Conservation (phyloP, 2,113 vertebrate genomes). For the Corydoras sp. region DNA sequence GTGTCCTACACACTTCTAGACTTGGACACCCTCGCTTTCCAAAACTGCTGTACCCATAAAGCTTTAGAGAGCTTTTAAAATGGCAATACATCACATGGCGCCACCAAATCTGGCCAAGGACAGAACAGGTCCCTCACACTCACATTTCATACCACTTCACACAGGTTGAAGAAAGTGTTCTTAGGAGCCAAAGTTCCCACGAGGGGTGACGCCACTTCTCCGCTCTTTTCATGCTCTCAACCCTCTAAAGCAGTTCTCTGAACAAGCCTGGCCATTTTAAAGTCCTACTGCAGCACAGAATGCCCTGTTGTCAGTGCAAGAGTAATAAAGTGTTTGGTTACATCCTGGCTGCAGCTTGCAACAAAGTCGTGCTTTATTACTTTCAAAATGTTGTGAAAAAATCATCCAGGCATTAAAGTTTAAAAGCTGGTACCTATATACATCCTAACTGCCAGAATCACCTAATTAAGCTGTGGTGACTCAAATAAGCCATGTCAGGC, state of each 20-base stretch:
- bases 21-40: slow-evolving; percentile 29
- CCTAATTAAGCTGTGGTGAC: not conserved
- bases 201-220: slow-evolving; percentile 24
- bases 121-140: slow-evolving; percentile 17
- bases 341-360: slow-evolving; percentile 6
- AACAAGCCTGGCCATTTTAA: slow-evolving; percentile 12
- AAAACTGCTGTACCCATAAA: slow-evolving; percentile 41
- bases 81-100: slow-evolving; percentile 23
- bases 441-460: not conserved
- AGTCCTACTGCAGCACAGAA: not conserved
- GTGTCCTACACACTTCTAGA: slow-evolving; percentile 15
- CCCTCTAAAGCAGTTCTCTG: slow-evolving; percentile 5
- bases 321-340: slow-evolving; percentile 26
- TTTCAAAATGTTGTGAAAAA: not conserved
- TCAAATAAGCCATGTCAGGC: not conserved
- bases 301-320: slow-evolving; percentile 2
- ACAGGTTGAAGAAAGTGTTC: not conserved
- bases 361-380: slow-evolving; percentile 4
- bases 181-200: slow-evolving; percentile 15
- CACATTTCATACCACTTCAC: not conserved
- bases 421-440: not conserved
- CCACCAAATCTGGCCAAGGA: slow-evolving; percentile 33
- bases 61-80: slow-evolving; percentile 44
- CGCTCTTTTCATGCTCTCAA: slow-evolving; percentile 10
- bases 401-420: slow-evolving; percentile 2